phyloP scores from a whole-genome alignment of 2,888 invertebrate species.

The Brenthis hecate region DNA sequence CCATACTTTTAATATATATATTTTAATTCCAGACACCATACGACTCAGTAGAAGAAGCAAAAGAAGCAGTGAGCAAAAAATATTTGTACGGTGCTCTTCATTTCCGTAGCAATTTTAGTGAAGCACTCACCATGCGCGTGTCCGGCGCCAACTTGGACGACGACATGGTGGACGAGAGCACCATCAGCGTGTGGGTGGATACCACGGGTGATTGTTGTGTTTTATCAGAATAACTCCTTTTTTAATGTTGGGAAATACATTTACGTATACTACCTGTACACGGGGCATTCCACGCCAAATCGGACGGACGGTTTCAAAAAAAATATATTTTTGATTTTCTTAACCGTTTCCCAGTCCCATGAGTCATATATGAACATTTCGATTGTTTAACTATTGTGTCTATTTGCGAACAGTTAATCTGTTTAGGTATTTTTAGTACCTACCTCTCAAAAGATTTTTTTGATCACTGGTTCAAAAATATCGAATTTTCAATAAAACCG shows the following conservation, averaged over 20 bases:
- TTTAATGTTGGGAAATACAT: background rate
- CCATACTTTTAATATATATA: background rate
- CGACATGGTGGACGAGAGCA: conserved; percentile 81
- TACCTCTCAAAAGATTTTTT: too few species aligned
- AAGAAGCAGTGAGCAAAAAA: conserved; percentile 54
- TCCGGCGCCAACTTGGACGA: conserved; percentile 82
- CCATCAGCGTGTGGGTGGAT: conserved; percentile 87
- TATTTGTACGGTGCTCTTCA: conserved; percentile 80
- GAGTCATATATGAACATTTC: too few species aligned
- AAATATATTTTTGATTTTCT: too few species aligned
- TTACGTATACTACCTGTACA: too few species aligned
- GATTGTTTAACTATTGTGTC: too few species aligned
- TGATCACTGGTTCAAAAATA: too few species aligned
- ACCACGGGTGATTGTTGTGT: conserved; percentile 84
- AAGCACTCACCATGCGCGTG: conserved; percentile 81
- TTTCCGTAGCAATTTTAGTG: conserved; percentile 88
- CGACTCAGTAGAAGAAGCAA: conserved; percentile 60
- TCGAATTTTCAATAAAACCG: too few species aligned
- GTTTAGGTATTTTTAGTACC: too few species aligned
- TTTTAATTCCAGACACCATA: conserved; percentile 54
- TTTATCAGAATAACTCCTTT: background rate
- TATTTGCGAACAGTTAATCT: too few species aligned
- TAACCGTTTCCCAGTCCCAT: too few species aligned
- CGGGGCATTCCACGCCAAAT: too few species aligned
- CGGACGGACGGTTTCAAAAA: too few species aligned